phyloP scores from a whole-genome alignment of 2,113 vertebrate genomes.

The Hypomesus transpacificus region DNA sequence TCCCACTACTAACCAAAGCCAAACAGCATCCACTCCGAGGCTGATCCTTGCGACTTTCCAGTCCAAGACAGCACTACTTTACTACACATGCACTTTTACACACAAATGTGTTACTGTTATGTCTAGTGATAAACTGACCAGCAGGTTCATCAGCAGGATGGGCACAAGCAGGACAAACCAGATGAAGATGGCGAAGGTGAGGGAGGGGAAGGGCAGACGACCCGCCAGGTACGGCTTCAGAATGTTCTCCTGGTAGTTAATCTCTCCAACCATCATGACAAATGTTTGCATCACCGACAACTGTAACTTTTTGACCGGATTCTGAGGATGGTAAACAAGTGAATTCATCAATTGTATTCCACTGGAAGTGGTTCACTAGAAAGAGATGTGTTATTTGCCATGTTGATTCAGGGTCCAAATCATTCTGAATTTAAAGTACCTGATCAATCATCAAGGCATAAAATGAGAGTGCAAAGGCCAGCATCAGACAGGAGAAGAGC shows the following conservation, averaged over 20 bases:
- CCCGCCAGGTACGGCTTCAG: constrained; percentile 67
- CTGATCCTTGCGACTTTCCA: too few relatives aligned
- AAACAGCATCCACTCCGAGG: too few relatives aligned
- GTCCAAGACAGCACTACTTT: neutral
- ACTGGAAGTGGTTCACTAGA: neutral
- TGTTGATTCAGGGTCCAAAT: too few relatives aligned
- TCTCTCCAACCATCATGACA: constrained; percentile 86
- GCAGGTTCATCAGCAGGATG: constrained; percentile 85
- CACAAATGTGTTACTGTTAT: too few relatives aligned
- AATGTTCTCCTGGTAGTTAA: constrained; percentile 81
- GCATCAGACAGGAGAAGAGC: constrained; percentile 78
- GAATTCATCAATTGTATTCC: neutral
- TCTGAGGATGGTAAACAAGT: constrained; percentile 53
- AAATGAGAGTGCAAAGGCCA: constrained; percentile 83
- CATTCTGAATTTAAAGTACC: constrained; percentile 49
- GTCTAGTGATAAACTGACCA: constrained; percentile 65
- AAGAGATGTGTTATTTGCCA: too few relatives aligned
- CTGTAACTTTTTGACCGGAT: constrained; percentile 67
- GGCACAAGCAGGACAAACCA: constrained; percentile 80
- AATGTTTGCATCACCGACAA: constrained; percentile 82
- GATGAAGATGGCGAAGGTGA: constrained; percentile 76
- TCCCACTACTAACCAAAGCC: too few relatives aligned
- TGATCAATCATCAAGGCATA: constrained; percentile 77
- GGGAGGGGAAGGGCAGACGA: constrained; percentile 69
- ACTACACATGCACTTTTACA: neutral